Evolutionary conservation across 2,888 invertebrate genomes (phyloP).

Genomic region (Drosophila cognata): DNA sequence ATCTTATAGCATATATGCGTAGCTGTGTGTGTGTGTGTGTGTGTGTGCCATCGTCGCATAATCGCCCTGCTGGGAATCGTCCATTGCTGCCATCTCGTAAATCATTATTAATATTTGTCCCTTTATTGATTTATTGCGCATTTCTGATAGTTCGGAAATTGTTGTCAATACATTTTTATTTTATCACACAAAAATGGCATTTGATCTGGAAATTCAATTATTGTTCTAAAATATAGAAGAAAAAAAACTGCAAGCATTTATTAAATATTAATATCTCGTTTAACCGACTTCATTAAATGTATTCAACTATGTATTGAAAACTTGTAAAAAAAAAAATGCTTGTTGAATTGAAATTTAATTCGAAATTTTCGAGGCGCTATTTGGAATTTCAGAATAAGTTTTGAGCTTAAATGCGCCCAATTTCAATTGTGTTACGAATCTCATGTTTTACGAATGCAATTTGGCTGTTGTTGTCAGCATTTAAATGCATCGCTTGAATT

Average conservation of each 20-base stretch:
- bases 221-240: background rate
- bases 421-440: background rate
- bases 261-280: background rate
- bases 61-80: conserved; percentile 18
- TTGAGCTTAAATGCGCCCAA: background rate
- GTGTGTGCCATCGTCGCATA: conserved; percentile 19
- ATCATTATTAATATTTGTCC: conserved; percentile 44
- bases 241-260: background rate
- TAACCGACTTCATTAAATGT: background rate
- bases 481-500: conserved; percentile 10
- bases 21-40: background rate
- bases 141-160: conserved; percentile 66
- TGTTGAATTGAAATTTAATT: background rate
- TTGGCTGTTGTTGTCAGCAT: background rate
- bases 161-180: conserved; percentile 52
- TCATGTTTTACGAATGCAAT: background rate
- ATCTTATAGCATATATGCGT: background rate
- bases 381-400: background rate
- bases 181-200: conserved; percentile 41
- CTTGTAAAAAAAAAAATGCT: background rate
- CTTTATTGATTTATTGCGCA: conserved; percentile 59
- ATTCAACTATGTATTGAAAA: background rate
- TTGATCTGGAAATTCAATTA: conserved; percentile 46
- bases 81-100: conserved; percentile 46
- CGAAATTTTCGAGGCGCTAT: background rate